Conservation (phyloP, 2,888 invertebrate genomes). For the Tiphia femorata region DNA sequence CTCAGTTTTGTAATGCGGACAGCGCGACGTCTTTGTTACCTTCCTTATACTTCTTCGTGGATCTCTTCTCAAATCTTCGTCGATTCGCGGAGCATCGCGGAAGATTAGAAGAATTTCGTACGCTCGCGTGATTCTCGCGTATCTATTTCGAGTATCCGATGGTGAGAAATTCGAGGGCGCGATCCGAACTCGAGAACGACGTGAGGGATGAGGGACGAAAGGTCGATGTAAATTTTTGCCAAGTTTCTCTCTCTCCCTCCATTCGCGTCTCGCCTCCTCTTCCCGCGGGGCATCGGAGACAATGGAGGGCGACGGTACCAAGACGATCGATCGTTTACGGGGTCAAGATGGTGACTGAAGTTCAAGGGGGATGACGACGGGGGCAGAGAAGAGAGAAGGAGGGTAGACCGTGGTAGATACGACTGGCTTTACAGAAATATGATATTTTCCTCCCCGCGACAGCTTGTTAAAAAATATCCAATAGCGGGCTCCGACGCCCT, state of each 20-base stretch:
- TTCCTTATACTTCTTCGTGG: not conserved
- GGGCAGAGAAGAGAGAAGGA: not conserved
- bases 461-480: conserved; percentile 61
- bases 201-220: not conserved
- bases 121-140: too few species aligned
- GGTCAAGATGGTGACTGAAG: conserved; percentile 39
- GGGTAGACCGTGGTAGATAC: conserved; percentile 1
- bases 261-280: conserved; percentile 1
- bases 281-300: conserved; percentile 50
- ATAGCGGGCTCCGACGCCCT: conserved; percentile 41
- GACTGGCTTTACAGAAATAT: conserved; percentile 58
- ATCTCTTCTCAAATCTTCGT: conserved; percentile 1
- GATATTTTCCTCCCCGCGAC: conserved; percentile 51
- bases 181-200: conserved; percentile 18
- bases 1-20: conserved; percentile 5
- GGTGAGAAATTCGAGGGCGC: conserved; percentile 17
- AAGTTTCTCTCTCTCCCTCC: conserved; percentile 27
- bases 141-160: conserved; percentile 4
- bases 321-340: conserved; percentile 58
- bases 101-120: conserved; percentile 3
- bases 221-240: conserved; percentile 54
- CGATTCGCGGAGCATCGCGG: not conserved
- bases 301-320: conserved; percentile 56
- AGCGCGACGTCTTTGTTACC: too few species aligned
- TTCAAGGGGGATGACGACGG: conserved; percentile 40